These are phyloP conservation scores for Zygaena filipendulae DNA, from an alignment of 2,888 invertebrate genomes.

Conservation along the genomic window DNA sequence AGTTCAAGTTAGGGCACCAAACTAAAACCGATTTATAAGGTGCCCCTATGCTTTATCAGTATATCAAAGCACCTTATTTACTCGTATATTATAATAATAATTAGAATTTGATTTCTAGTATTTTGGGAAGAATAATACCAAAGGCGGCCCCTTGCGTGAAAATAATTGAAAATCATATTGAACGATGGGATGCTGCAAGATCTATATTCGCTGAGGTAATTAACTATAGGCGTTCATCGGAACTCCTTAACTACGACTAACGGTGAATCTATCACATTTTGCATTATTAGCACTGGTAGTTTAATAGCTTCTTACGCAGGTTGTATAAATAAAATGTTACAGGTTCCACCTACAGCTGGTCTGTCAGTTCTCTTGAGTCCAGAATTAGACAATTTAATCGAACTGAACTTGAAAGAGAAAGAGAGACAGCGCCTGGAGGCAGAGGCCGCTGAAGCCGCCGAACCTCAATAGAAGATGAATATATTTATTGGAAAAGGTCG, in stretches of 20 bases:
- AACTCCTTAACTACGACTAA: too few relatives aligned
- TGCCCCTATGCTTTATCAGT: too few relatives aligned
- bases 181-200: constrained; percentile 67
- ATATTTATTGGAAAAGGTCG: neutral
- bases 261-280: too few relatives aligned
- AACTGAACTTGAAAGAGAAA: constrained; percentile 37
- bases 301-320: too few relatives aligned
- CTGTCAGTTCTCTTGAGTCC: constrained; percentile 48
- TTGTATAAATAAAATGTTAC: neutral
- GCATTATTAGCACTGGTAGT: too few relatives aligned
- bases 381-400: constrained; percentile 49
- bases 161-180: constrained; percentile 64
- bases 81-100: too few relatives aligned
- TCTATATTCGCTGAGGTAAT: constrained; percentile 46
- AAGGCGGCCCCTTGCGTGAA: constrained; percentile 43
- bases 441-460: constrained; percentile 19
- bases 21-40: too few relatives aligned
- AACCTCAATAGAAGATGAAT: constrained; percentile 3
- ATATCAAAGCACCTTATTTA: too few relatives aligned
- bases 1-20: too few relatives aligned
- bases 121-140: constrained; percentile 64
- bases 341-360: constrained; percentile 44
- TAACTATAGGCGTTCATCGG: too few relatives aligned
- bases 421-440: constrained; percentile 29
- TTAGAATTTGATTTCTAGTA: too few relatives aligned